These are phyloP conservation scores for Heteromormyrus szaboi DNA, from an alignment of 2,797 vertebrate genomes.

Conservation along the genomic window DNA sequence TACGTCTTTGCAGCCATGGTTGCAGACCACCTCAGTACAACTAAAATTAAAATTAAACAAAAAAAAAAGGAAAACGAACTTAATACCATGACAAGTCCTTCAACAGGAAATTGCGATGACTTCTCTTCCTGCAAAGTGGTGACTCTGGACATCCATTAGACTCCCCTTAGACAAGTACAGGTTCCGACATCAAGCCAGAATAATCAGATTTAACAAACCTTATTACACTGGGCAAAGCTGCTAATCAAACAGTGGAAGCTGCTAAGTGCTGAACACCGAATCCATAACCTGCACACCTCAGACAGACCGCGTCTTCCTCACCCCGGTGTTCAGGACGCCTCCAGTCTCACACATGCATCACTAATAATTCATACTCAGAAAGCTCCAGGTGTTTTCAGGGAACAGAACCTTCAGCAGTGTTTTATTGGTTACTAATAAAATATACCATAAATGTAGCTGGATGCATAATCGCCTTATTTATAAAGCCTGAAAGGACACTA, in stretches of 20 bases:
- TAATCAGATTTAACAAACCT: background rate
- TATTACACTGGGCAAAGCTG: background rate
- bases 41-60: constrained; percentile 31
- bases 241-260: background rate
- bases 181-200: background rate
- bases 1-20: constrained; percentile 46
- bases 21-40: constrained; percentile 38
- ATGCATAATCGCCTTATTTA: background rate
- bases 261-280: background rate
- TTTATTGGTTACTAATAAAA: background rate
- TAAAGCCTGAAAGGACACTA: background rate
- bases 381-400: background rate
- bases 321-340: background rate
- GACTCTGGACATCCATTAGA: background rate
- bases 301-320: background rate
- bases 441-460: background rate
- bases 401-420: background rate
- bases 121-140: background rate
- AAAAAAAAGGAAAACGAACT: background rate
- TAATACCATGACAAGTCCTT: background rate
- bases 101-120: background rate
- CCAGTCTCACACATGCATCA: too few relatives aligned
- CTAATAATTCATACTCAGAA: background rate
- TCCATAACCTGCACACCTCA: background rate
- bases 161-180: background rate